Percentiles rank a stretch among this genome's conserved stretches.
Conservation (phyloP, 2,113 vertebrate genomes). For the Fulica atra region DNA sequence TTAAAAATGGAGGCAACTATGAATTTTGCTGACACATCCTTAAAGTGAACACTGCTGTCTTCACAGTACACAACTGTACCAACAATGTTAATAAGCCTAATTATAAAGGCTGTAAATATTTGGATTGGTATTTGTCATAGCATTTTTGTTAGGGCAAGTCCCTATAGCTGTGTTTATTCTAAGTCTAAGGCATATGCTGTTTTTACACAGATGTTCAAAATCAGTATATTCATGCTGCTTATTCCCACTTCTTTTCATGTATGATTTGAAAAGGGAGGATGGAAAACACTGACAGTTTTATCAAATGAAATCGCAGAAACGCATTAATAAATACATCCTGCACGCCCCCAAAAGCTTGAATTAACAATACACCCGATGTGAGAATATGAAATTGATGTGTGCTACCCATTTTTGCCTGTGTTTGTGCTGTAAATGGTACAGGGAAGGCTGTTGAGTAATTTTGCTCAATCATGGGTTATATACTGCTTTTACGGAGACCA, state of each 20-base stretch:
- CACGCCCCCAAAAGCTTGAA: background rate
- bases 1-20: slow-evolving; percentile 9
- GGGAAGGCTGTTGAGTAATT: slow-evolving; percentile 2
- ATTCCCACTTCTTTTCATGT: slow-evolving; percentile 2
- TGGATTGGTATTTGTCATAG: background rate
- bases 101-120: slow-evolving; percentile 9
- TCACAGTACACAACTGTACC: slow-evolving; percentile 4
- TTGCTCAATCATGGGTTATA: slow-evolving; percentile 18
- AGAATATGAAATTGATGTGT: background rate
- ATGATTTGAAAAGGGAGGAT: slow-evolving; percentile 15
- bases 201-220: slow-evolving; percentile 23
- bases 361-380: background rate
- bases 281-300: slow-evolving; percentile 14
- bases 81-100: slow-evolving; percentile 20
- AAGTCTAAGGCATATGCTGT: background rate
- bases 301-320: background rate
- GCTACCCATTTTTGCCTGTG: background rate
- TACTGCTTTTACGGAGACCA: background rate
- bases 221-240: background rate
- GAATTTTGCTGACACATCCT: background rate
- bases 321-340: background rate
- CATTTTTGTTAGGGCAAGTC: background rate
- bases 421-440: background rate
- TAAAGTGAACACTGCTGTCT: background rate
- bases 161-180: background rate